Conservation (phyloP, 2,113 vertebrate genomes). For the Eretmochelys imbricata region DNA sequence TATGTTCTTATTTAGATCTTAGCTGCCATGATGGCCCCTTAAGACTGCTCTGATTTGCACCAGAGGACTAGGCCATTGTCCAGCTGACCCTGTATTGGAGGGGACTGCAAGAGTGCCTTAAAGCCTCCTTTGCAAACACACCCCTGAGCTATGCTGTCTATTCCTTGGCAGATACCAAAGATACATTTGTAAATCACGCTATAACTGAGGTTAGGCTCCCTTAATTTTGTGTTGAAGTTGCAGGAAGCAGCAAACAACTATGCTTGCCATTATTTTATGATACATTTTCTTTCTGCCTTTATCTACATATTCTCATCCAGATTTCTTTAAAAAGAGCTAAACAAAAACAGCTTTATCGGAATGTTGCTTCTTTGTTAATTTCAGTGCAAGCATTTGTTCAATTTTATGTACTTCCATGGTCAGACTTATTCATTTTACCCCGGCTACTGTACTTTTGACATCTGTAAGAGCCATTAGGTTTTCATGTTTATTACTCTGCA, state of each 20-base stretch:
- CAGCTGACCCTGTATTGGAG: neutral
- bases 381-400: neutral
- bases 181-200: neutral
- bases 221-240: conserved; percentile 1
- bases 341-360: neutral
- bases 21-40: neutral
- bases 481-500: neutral
- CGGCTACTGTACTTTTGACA: accelerated
- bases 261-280: neutral
- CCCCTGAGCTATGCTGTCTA: neutral
- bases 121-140: neutral
- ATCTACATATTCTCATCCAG: neutral
- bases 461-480: neutral
- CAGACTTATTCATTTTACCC: conserved; percentile 16
- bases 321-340: conserved; percentile 12
- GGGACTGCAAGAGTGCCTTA: neutral
- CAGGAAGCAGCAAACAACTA: neutral
- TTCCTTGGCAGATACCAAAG: neutral
- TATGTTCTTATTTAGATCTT: neutral
- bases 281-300: neutral
- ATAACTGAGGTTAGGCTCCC: neutral
- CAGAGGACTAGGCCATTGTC: neutral
- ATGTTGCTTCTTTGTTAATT: neutral
- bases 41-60: neutral
- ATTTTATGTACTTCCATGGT: neutral